phyloP scores from a whole-genome alignment of 2,113 vertebrate genomes.

The Indri indri region DNA sequence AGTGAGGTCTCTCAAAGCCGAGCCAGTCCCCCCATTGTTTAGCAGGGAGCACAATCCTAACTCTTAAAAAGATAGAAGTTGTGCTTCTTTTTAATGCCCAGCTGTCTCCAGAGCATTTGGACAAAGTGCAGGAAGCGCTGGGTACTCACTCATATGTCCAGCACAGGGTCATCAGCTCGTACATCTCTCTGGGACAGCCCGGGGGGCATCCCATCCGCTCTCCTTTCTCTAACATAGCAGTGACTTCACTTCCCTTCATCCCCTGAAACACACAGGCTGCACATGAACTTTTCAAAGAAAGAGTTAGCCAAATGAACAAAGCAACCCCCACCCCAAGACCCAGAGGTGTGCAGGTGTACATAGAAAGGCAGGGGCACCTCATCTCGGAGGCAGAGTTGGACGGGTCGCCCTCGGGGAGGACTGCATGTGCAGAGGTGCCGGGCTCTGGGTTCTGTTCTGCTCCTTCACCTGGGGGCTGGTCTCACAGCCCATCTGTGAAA shows the following conservation, averaged over 20 bases:
- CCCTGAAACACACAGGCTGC: conserved; percentile 84
- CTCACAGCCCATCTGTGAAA: background rate
- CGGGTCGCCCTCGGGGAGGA: accelerated
- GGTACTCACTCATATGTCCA: conserved; percentile 96
- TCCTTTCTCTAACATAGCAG: conserved; percentile 94
- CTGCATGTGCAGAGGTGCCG: accelerated
- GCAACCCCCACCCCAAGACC: no score
- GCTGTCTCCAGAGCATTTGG: no score
- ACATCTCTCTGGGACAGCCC: conserved; percentile 92
- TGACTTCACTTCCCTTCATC: conserved; percentile 96
- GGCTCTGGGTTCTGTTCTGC: background rate
- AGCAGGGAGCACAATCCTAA: background rate
- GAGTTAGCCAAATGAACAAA: background rate
- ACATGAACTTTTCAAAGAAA: background rate
- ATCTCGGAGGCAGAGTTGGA: background rate
- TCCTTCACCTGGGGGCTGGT: background rate
- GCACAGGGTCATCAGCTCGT: conserved; percentile 92
- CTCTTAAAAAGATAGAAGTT: background rate
- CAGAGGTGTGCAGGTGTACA: background rate
- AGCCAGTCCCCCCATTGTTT: accelerated
- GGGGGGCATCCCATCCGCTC: conserved; percentile 89
- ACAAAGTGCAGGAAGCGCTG: accelerated
- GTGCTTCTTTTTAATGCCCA: background rate
- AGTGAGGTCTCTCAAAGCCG: background rate
- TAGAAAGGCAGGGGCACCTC: background rate